Evolutionary conservation across 2,888 invertebrate genomes (phyloP).

Genomic region (Sarcophaga subvicina): DNA sequence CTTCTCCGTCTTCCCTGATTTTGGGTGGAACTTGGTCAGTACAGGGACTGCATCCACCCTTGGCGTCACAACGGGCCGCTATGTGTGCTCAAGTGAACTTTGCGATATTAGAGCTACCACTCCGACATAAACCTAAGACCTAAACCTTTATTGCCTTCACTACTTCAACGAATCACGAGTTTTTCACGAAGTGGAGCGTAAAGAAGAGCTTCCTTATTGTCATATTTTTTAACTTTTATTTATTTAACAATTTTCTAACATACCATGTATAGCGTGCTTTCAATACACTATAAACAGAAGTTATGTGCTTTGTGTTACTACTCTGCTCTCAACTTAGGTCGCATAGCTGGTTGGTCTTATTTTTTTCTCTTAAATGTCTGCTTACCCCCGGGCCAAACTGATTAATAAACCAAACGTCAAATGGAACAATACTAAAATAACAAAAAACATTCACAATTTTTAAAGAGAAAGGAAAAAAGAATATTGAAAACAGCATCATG

Average conservation of each 20-base stretch:
- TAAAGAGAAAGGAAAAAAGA: conserved; percentile 52
- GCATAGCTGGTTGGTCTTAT: conserved; percentile 54
- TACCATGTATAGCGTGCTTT: not conserved
- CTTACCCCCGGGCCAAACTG: conserved; percentile 79
- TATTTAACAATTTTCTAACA: not conserved
- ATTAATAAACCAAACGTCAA: conserved; percentile 81
- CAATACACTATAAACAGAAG: not conserved
- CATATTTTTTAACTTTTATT: not conserved
- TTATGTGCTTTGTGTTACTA: not conserved
- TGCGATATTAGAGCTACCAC: no score
- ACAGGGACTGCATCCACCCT: no score
- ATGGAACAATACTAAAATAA: conserved; percentile 75
- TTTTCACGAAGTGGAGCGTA: no score
- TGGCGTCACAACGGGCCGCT: no score
- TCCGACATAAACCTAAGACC: no score
- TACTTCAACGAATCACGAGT: no score
- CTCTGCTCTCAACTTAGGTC: conserved; percentile 51
- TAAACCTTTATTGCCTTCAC: no score
- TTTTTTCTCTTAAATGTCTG: conserved; percentile 51
- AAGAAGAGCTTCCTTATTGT: no score
- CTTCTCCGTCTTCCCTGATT: no score
- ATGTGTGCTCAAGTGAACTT: no score
- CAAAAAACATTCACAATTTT: conserved; percentile 41
- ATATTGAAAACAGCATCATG: conserved; percentile 61
- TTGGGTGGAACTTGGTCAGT: no score